Percentiles rank a stretch among this genome's conserved stretches.
Evolutionary conservation across 2,888 invertebrate genomes (phyloP).

Genomic region (Aporophyla nigra): DNA sequence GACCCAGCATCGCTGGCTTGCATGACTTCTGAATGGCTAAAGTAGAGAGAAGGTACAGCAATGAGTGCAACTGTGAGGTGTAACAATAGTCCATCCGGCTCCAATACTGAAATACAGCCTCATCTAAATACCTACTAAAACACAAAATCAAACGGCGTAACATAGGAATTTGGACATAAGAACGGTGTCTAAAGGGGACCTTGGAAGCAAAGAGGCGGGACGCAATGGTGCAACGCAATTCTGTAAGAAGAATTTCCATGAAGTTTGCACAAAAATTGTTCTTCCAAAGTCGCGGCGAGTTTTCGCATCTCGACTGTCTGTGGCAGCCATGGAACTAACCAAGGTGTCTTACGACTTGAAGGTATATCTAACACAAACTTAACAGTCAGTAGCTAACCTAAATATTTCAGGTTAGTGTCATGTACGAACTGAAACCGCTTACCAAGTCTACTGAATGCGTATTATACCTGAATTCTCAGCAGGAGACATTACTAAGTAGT

Average conservation of each 20-base stretch:
- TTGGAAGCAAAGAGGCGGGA: too few species aligned
- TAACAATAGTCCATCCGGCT: conserved; percentile 7
- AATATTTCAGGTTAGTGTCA: background rate
- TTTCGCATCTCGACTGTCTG: too few species aligned
- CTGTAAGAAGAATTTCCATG: too few species aligned
- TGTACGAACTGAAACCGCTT: background rate
- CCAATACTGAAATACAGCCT: background rate
- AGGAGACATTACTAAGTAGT: conserved; percentile 1
- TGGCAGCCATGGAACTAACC: background rate
- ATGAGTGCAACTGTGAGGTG: background rate
- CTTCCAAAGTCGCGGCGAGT: too few species aligned
- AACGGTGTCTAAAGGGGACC: background rate
- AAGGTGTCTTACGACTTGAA: background rate
- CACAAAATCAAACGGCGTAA: background rate
- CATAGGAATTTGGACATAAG: background rate
- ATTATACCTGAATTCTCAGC: conserved; percentile 14
- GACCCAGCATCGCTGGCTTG: conserved; percentile 83
- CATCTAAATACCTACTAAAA: background rate
- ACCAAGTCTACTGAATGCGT: background rate
- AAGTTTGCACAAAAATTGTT: too few species aligned
- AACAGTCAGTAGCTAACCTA: background rate
- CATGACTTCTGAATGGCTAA: conserved; percentile 86
- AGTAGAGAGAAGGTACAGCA: conserved; percentile 5
- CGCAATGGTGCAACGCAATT: too few species aligned
- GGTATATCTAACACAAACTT: background rate